Evolutionary conservation across 2,113 vertebrate genomes (phyloP).

Genomic region (Lichenostomus cassidix): DNA sequence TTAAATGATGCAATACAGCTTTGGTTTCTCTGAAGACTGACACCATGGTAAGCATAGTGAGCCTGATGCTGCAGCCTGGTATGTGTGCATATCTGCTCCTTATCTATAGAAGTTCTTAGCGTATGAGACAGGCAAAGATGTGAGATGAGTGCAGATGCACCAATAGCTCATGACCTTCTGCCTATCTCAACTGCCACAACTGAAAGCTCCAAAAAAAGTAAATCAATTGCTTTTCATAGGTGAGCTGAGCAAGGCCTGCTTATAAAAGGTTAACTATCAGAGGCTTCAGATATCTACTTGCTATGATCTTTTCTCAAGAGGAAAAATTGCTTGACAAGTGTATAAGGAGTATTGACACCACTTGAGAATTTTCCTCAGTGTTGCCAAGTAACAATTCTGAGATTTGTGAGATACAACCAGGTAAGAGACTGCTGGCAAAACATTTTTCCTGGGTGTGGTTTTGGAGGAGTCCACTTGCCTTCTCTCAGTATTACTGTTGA

Average conservation of each 20-base stretch:
- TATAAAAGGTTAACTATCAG: not conserved
- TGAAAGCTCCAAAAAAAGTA: not conserved
- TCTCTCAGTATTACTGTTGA: not conserved
- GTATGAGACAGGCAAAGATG: not conserved
- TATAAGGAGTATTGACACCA: not conserved
- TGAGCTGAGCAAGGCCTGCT: not conserved
- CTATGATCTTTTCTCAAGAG: not conserved
- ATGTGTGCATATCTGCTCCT: not conserved
- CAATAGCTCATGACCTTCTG: not conserved
- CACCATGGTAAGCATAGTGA: not conserved
- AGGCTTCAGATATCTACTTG: not conserved
- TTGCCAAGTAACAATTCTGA: not conserved
- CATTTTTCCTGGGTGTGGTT: not conserved
- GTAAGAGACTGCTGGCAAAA: not conserved
- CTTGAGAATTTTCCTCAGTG: not conserved
- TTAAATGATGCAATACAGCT: not conserved
- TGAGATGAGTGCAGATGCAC: not conserved
- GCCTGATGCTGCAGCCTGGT: not conserved
- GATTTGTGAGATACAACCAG: not conserved
- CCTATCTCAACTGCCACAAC: not conserved
- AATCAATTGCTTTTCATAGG: not conserved
- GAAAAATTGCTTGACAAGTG: not conserved
- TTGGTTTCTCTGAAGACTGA: not conserved
- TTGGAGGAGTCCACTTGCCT: not conserved
- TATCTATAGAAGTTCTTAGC: not conserved